phyloP scores from a whole-genome alignment of 2,888 invertebrate species.

The Mythimna ferrago region DNA sequence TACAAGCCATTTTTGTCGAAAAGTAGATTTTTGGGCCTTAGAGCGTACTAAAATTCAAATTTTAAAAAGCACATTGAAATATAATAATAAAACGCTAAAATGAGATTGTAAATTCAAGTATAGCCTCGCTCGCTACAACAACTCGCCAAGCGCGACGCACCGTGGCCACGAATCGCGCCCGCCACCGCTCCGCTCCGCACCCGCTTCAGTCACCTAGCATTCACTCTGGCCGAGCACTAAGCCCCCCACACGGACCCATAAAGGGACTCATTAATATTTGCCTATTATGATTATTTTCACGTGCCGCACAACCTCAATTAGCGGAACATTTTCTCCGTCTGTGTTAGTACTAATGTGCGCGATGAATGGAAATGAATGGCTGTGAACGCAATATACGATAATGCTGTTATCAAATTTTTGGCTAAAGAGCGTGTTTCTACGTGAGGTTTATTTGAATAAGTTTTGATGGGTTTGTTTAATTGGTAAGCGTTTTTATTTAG shows the following conservation, averaged over 20 bases:
- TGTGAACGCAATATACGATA: conserved; percentile 22
- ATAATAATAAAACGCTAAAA: too few relatives aligned
- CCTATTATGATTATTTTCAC: conserved; percentile 73
- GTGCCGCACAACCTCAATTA: conserved; percentile 75
- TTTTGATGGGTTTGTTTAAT: neutral
- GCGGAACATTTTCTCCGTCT: conserved; percentile 71
- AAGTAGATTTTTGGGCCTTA: too few relatives aligned
- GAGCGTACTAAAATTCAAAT: too few relatives aligned
- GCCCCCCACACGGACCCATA: conserved; percentile 64
- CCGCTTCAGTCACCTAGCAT: neutral
- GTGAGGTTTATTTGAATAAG: conserved; percentile 1
- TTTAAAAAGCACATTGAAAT: too few relatives aligned
- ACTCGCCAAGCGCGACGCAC: neutral
- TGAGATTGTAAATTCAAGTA: neutral
- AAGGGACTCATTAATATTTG: conserved; percentile 81
- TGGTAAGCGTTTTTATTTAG: neutral
- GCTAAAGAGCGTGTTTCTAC: conserved; percentile 15
- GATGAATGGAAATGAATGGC: conserved; percentile 59
- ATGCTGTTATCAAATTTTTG: conserved; percentile 48
- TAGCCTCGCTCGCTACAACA: neutral
- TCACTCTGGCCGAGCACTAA: neutral
- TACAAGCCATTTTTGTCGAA: too few relatives aligned
- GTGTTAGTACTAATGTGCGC: conserved; percentile 59
- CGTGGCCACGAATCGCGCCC: neutral
- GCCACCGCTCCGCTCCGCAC: neutral